Percentiles rank a stretch among this genome's conserved stretches.
Evolutionary conservation across 2,113 vertebrate species (phyloP).

Genomic region (Oceanodroma tethys): DNA sequence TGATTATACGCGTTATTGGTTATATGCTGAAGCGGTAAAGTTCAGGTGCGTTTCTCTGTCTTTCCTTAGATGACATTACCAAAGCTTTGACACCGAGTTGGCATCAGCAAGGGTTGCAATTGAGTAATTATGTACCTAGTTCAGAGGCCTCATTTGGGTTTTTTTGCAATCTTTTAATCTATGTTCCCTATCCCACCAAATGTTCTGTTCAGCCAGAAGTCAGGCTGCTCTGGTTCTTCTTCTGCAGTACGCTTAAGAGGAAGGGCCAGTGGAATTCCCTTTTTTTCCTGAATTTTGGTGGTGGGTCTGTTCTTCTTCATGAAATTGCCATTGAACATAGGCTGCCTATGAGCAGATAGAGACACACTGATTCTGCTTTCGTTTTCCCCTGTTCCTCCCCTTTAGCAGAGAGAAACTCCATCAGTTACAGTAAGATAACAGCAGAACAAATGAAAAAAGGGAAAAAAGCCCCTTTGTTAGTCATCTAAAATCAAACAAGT

Average conservation of each 20-base stretch:
- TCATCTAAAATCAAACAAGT: background rate
- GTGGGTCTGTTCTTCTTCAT: background rate
- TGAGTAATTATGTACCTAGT: background rate
- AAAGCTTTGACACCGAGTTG: background rate
- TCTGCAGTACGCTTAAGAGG: background rate
- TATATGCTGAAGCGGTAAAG: background rate
- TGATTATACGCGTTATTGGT: background rate
- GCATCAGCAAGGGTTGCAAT: background rate
- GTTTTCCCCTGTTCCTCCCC: background rate
- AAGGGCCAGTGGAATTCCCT: background rate
- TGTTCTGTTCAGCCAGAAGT: background rate
- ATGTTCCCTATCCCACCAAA: background rate
- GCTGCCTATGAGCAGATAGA: background rate
- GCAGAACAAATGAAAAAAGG: background rate
- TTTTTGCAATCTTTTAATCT: background rate
- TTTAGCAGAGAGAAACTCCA: background rate
- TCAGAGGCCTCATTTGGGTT: background rate
- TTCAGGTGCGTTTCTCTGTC: background rate
- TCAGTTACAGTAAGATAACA: background rate
- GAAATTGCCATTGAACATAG: background rate
- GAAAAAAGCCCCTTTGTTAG: fast-evolving
- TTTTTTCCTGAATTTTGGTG: background rate
- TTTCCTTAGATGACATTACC: background rate
- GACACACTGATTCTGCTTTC: background rate
- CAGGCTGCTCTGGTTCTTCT: background rate